Conservation (phyloP, 2,888 invertebrate genomes). For the Sinohyriopsis cumingii region DNA sequence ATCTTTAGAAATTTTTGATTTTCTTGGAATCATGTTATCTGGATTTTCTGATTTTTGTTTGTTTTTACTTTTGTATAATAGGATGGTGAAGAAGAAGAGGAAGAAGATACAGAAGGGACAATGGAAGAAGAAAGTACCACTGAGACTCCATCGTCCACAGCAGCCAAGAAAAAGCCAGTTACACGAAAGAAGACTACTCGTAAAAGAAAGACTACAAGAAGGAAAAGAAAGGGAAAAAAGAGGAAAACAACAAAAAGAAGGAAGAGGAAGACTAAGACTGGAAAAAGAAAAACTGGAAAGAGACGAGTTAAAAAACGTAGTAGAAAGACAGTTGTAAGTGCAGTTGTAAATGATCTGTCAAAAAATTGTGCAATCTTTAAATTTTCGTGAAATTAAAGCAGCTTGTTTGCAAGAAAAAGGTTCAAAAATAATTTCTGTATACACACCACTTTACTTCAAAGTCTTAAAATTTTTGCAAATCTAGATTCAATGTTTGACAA, state of each 20-base stretch:
- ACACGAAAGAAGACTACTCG: constrained; percentile 28
- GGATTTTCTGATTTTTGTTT: no score
- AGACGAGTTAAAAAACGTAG: constrained; percentile 15
- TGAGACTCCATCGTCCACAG: constrained; percentile 23
- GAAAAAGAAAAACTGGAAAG: constrained; percentile 21
- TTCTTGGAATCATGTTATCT: no score
- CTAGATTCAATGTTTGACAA: no score
- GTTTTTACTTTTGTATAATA: not conserved
- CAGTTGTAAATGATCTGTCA: no score
- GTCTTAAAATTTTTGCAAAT: no score
- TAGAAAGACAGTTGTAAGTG: constrained; percentile 10
- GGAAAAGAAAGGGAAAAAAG: constrained; percentile 34
- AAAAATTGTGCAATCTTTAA: no score
- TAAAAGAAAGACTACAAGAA: constrained; percentile 32
- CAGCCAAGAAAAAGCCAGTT: constrained; percentile 25
- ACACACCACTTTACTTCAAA: no score
- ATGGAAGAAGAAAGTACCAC: constrained; percentile 23
- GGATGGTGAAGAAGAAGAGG: constrained; percentile 17
- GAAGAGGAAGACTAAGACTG: constrained; percentile 18
- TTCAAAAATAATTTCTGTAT: no score
- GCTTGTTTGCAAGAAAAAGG: no score
- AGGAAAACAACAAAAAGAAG: constrained; percentile 28
- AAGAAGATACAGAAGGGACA: constrained; percentile 18
- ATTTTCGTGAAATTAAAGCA: no score
- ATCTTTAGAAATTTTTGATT: no score